phyloP scores from a whole-genome alignment of 2,113 vertebrate species.

The Sialia sialis region DNA sequence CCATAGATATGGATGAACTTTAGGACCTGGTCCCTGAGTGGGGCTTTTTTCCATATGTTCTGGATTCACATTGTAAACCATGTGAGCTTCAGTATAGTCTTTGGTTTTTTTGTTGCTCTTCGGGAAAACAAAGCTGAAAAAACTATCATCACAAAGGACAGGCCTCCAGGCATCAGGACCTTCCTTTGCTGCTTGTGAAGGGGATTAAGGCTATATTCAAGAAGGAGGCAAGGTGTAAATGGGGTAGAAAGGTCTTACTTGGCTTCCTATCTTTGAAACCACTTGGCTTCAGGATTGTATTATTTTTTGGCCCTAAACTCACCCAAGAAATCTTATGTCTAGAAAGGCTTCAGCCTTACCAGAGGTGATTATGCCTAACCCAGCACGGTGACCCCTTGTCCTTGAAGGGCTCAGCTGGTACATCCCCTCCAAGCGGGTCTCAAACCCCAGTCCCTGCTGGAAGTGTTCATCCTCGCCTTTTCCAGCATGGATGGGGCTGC shows the following conservation, averaged over 20 bases:
- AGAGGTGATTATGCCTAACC: background rate
- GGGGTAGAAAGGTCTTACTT: background rate
- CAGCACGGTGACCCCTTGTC: background rate
- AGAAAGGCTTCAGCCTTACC: background rate
- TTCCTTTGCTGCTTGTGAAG: background rate
- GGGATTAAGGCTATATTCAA: background rate
- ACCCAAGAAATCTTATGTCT: background rate
- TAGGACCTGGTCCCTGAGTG: background rate
- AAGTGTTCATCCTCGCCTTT: background rate
- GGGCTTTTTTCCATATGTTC: background rate
- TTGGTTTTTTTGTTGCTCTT: background rate
- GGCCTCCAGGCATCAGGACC: background rate
- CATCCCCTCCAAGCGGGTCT: background rate
- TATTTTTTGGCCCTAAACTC: background rate
- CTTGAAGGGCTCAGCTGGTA: background rate
- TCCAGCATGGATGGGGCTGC: background rate
- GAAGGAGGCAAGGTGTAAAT: background rate
- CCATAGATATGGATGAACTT: background rate
- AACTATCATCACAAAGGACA: background rate
- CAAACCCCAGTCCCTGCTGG: accelerated
- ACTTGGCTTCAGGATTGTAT: background rate
- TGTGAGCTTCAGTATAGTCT: background rate
- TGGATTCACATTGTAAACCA: background rate
- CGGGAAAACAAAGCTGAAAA: background rate
- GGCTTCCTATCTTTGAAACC: background rate